Base-by-base conservation (phyloP, 2,888 invertebrate genomes). In the Cloeon dipterum region DNA sequence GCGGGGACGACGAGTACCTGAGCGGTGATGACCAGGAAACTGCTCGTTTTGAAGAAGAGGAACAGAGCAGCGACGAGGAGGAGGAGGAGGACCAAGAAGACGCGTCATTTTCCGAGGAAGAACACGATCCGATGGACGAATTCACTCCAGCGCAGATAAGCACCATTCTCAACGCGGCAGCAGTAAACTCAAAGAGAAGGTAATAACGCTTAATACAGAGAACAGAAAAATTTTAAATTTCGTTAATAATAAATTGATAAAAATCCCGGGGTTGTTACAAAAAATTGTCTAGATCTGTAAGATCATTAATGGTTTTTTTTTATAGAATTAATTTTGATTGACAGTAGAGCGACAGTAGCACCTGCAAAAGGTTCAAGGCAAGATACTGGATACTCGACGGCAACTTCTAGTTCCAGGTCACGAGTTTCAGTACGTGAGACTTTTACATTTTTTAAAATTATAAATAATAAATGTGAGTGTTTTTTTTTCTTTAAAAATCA, bases 311-410 rank as follows among this genome's bases (percentile, higher is more conserved):
- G n/a, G n/a, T n/a, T n/a, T n/a, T n/a, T n/a, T n/a, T n/a, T n/a
- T n/a, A n/a, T n/a, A n/a, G n/a, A n/a, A n/a, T n/a, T n/a, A n/a
- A n/a, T n/a, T n/a, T n/a, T n/a, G n/a, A 13, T 37, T 46, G 50
- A 39, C 39, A 62, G 61, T 40, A 60, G 54, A 48, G 48, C 49
- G 2, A 11, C 8, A 7, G 29, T 29, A 14, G 29, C 7, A 8
- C 7, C 29, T 16, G n/a, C n/a, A n/a, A 8, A 29, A 5, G n/a
- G 29, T 7, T n/a, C 29, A 29, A 53, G 64, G 8, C 73, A 72
- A 51, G 74, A 74, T 46, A 72, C 72, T 0, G 73, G 72, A 10
- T 73, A 74, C 46, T 73, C 71, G 2, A 74, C 73, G 2, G 72
- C 67, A 36, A n/a, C n/a, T n/a, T 52, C 52, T 5, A 72, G 70